Evolutionary conservation across 2,888 invertebrate genomes (phyloP).

Genomic region (Therioaphis trifolii): DNA sequence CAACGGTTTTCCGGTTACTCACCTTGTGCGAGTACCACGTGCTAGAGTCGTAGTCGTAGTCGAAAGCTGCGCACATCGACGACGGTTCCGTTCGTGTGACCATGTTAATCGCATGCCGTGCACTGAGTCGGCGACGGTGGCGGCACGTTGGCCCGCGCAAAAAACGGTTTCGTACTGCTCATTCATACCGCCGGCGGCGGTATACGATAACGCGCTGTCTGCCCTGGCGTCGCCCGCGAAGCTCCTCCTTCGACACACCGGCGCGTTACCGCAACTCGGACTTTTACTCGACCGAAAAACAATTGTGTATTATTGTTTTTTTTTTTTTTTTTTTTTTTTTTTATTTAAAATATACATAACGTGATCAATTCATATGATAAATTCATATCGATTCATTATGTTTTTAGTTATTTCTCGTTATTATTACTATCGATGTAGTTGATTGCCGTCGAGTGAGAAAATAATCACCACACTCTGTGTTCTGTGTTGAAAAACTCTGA

Average conservation of each 20-base stretch:
- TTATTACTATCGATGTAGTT: too few species aligned
- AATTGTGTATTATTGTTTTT: too few species aligned
- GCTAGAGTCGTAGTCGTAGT: slow-evolving; percentile 1
- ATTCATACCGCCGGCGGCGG: slow-evolving; percentile 42
- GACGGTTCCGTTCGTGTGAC: slow-evolving; percentile 48
- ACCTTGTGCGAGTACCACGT: slow-evolving; percentile 43
- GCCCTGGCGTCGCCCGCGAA: slow-evolving; percentile 1
- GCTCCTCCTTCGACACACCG: slow-evolving; percentile 24
- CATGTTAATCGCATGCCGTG: slow-evolving; percentile 62
- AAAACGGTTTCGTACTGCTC: slow-evolving; percentile 37
- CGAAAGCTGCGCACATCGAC: slow-evolving; percentile 23
- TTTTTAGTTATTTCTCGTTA: too few species aligned
- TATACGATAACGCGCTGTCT: slow-evolving; percentile 31
- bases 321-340: too few species aligned
- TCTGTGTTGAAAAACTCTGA: too few species aligned
- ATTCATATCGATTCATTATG: too few species aligned
- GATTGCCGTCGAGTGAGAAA: too few species aligned
- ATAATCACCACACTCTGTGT: too few species aligned
- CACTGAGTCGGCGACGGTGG: slow-evolving; percentile 28
- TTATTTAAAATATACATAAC: too few species aligned
- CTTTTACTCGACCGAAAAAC: too few species aligned
- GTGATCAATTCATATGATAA: too few species aligned
- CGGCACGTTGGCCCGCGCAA: slow-evolving; percentile 47
- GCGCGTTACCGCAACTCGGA: not conserved
- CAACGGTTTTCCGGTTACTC: not conserved